A percentile compares a stretch with the other conserved stretches of the same genome.
Conservation (phyloP, 2,797 vertebrate genomes). For the Micromesistius poutassou region DNA sequence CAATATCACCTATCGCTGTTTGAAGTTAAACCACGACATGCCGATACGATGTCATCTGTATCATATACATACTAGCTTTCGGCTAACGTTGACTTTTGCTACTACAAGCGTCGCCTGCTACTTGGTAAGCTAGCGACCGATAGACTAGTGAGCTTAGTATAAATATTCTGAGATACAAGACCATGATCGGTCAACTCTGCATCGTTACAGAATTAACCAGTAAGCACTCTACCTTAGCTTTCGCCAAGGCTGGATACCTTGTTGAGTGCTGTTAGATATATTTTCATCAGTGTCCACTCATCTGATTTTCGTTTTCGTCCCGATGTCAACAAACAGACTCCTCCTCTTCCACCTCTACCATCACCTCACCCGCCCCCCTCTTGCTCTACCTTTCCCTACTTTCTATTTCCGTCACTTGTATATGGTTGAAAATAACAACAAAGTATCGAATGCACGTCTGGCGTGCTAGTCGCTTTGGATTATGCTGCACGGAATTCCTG, state of each 20-base stretch:
- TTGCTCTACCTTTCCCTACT: not conserved
- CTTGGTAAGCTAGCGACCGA: constrained; percentile 33
- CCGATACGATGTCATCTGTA: constrained; percentile 24
- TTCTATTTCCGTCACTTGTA: not conserved
- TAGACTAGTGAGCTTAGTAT: not conserved
- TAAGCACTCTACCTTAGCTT: constrained; percentile 51
- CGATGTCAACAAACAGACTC: constrained; percentile 81
- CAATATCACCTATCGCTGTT: constrained; percentile 21
- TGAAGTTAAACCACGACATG: constrained; percentile 11
- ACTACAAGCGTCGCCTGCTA: constrained; percentile 44
- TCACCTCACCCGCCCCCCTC: constrained; percentile 11
- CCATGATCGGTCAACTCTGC: constrained; percentile 31
- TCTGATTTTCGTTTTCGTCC: constrained; percentile 63
- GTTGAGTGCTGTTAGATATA: constrained; percentile 34
- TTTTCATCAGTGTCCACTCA: constrained; percentile 53
- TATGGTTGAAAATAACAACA: too few relatives aligned
- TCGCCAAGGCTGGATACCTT: constrained; percentile 41
- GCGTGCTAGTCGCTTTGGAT: not conserved
- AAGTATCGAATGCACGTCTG: too few relatives aligned
- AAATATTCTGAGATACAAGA: constrained; percentile 5
- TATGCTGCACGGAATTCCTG: not conserved
- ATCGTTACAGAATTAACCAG: not conserved
- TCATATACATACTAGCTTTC: constrained; percentile 46
- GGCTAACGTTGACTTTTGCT: constrained; percentile 66
- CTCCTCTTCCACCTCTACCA: constrained; percentile 49